Evolutionary conservation across 1,140 invertebrate species (phyloP), one percentile per base, ranked within the genome.

Genomic region (Macrotrachela quadricornifera): DNA sequence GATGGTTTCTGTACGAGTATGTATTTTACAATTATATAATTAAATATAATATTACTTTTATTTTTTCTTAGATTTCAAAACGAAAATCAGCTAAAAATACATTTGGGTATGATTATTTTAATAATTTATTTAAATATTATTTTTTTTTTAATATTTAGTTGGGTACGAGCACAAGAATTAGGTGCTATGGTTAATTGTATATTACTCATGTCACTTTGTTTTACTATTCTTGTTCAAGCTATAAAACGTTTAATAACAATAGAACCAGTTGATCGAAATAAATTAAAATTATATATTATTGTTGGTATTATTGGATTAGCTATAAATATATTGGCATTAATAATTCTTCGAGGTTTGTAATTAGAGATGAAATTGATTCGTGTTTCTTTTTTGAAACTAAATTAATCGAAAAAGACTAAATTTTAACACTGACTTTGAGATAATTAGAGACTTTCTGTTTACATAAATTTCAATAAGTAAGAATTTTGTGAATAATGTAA

Each of bases 211-310:
- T 74, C 74, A 0, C 60, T 76, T 6, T 76, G 75, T 58, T 74
- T 76, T 57, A 73, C 73, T 13, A 76, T 76, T 54, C 56, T 74
- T 55, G 67, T 76, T 4, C 74, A 76, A 59, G 64, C 73, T 10
- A 57, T 62, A 46, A 68, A 66, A 60, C 63, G 65, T 54, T 57
- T 64, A 18, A 59, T 69, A 6, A 51, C 62, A 16, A 52, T 60
- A 13, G 75, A 79, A 39, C 79, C 86, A 68, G 87, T 97, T 58
- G 63, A 73, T 46, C 59, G 73, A 48, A 70, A 73, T 14, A 57
- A 67, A 14, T 56, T 74, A 37, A 58, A 76, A 36, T 59, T 8
- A 30, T 30, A 30, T 30, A 30, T 76, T 0, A 64, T 70, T 48
- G 75, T 77, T 51, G 75, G 75, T 6, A 56, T 58, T n/a, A 58